phyloP scores from a whole-genome alignment of 2,888 invertebrate species.

The Atethmia centrago region DNA sequence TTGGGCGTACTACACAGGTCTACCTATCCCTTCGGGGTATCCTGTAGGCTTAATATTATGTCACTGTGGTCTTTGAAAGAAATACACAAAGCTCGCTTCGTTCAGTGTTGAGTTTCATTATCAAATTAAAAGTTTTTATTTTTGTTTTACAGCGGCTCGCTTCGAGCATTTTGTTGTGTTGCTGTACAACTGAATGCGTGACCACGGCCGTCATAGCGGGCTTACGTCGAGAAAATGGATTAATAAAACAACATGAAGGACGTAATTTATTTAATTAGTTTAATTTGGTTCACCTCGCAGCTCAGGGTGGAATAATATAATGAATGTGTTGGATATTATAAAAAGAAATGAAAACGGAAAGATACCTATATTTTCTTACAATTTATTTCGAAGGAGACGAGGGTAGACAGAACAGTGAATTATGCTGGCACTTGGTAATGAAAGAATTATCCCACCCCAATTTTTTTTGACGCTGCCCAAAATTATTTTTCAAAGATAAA shows the following conservation, averaged over 20 bases:
- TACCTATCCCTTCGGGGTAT: background rate
- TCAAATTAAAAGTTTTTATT: constrained; percentile 59
- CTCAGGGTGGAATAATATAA: background rate
- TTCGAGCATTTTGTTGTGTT: constrained; percentile 24
- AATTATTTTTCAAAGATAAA: background rate
- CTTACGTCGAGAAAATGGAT: constrained; percentile 40
- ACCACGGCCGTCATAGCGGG: constrained; percentile 28
- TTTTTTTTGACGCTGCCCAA: background rate
- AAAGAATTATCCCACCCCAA: background rate
- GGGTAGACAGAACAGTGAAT: background rate
- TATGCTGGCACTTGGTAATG: background rate
- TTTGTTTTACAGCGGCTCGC: constrained; percentile 48
- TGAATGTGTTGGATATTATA: background rate
- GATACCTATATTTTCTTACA: too few relatives aligned
- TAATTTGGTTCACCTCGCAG: constrained; percentile 21
- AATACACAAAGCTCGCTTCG: constrained; percentile 17
- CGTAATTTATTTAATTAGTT: constrained; percentile 36
- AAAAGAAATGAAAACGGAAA: background rate
- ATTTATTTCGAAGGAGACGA: background rate
- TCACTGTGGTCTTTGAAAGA: constrained; percentile 8
- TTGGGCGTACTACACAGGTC: too few relatives aligned
- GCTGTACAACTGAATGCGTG: constrained; percentile 49
- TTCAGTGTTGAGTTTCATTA: constrained; percentile 41
- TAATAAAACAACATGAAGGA: constrained; percentile 33
- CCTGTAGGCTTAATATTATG: background rate